A percentile compares a stretch with the other conserved stretches of the same genome.
phyloP scores from a whole-genome alignment of 2,888 invertebrate species.

The Polia nebulosa region DNA sequence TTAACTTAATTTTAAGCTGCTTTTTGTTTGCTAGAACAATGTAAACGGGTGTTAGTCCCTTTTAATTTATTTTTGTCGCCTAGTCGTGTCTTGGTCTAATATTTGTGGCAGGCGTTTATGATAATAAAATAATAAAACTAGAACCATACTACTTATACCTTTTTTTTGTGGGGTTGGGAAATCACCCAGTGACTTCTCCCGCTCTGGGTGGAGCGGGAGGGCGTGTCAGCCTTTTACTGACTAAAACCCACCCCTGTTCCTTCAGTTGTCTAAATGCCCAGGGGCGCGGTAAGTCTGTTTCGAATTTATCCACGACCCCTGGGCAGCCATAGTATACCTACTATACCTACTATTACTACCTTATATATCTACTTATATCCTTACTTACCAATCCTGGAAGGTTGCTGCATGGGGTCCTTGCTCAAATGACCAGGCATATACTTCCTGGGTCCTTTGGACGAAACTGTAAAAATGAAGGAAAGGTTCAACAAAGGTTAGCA shows the following conservation, averaged over 20 bases:
- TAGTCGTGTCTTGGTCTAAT: not conserved
- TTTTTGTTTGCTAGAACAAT: too few relatives aligned
- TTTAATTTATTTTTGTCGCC: not conserved
- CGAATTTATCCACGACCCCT: too few relatives aligned
- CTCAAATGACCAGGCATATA: slow-evolving; percentile 3
- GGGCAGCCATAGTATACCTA: too few relatives aligned
- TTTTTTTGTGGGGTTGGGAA: too few relatives aligned
- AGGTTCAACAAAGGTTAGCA: not conserved
- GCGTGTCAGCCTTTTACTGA: too few relatives aligned
- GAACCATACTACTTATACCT: too few relatives aligned
- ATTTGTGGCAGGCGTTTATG: not conserved
- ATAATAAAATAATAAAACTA: not conserved
- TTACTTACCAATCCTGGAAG: not conserved
- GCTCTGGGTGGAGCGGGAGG: too few relatives aligned
- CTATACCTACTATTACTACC: not conserved
- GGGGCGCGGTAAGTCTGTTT: too few relatives aligned
- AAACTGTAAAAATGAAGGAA: not conserved
- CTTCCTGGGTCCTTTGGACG: slow-evolving; percentile 1
- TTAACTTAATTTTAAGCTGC: too few relatives aligned
- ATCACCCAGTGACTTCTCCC: too few relatives aligned
- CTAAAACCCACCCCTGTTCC: too few relatives aligned
- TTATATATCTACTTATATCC: not conserved
- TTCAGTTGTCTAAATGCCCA: too few relatives aligned
- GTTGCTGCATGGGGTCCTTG: not conserved
- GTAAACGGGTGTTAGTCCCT: not conserved